Base-by-base conservation (phyloP, 2,888 invertebrate species). In the Crocallis elinguaria region DNA sequence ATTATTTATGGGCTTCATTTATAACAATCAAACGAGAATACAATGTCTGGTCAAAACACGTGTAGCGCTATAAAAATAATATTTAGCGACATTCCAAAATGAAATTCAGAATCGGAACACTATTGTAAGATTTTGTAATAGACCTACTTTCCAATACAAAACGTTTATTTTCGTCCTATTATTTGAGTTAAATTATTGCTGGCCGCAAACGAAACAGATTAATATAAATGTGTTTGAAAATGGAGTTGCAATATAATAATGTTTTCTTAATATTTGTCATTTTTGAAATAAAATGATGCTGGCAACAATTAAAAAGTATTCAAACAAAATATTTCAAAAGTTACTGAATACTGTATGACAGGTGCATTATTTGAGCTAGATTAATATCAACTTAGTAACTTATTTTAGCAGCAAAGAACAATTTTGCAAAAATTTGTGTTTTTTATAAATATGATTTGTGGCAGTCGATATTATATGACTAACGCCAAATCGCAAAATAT, bases 21-120 rank as follows among this genome's bases (percentile, higher is more conserved):
- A 68, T 71, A 65, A 65, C 65, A 70, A 75, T 71, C 67, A 59
- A 64, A 57, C 43, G 57, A 48, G 64, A 69, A 71, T 69, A 75
- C 75, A 75, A 71, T 76, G 70, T 73, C 62, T 66, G 57, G 36
- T 61, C 60, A 56, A 62, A 64, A 62, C 61, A 61, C 49, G 50
- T 62, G 62, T 62, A 57, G 19, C 57, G 39, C 57, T 57, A 59
- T 60, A 62, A 66, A 64, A 61, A 66, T 61, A 60, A 64, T 64
- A 57, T 62, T 54, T 53, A 62, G 57, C 50, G 55, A 49, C 61
- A 58, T 66, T 64, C 57, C 56, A 44, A 41, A 36, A 33, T n/a
- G n/a, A 25, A 21, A 39, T 35, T 49, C 43, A 44, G 46, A 56
- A 56, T 52, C 53, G 56, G 60, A 45, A 51, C 60, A 38, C 23